These are phyloP conservation scores for Leuciscus waleckii DNA, from an alignment of 2,797 vertebrate genomes.

Conservation along the genomic window DNA sequence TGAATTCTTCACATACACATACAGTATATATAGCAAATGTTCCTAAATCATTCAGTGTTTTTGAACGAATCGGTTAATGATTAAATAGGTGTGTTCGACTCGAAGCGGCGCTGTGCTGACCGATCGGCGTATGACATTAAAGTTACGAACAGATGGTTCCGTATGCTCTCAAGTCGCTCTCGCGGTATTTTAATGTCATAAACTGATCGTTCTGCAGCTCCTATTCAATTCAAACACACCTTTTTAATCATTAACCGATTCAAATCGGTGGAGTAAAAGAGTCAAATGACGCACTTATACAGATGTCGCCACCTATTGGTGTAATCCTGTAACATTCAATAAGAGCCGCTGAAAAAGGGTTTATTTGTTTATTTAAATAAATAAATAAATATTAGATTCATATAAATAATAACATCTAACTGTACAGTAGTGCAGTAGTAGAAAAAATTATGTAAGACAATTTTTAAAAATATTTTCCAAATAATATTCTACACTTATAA, in stretches of 20 bases:
- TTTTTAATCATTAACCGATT: neutral
- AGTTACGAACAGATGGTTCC: neutral
- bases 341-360: neutral
- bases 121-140: neutral
- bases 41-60: neutral
- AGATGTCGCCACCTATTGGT: neutral
- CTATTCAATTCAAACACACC: neutral
- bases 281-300: neutral
- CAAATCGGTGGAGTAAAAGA: neutral
- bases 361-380: slow-evolving; percentile 2
- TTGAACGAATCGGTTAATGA: neutral
- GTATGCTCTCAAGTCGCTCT: neutral
- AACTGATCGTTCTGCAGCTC: neutral
- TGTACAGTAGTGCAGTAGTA: neutral
- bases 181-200: neutral
- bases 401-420: neutral
- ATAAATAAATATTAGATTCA: neutral
- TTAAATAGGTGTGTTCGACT: neutral
- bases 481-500: neutral
- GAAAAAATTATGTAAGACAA: neutral
- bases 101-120: neutral
- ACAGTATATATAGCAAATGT: neutral
- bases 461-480: neutral
- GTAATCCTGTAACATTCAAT: neutral
- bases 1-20: no score